Evolutionary conservation across 2,888 invertebrate species (phyloP), one percentile per base, ranked within the genome.

Genomic region (Eupithecia abbreviata): DNA sequence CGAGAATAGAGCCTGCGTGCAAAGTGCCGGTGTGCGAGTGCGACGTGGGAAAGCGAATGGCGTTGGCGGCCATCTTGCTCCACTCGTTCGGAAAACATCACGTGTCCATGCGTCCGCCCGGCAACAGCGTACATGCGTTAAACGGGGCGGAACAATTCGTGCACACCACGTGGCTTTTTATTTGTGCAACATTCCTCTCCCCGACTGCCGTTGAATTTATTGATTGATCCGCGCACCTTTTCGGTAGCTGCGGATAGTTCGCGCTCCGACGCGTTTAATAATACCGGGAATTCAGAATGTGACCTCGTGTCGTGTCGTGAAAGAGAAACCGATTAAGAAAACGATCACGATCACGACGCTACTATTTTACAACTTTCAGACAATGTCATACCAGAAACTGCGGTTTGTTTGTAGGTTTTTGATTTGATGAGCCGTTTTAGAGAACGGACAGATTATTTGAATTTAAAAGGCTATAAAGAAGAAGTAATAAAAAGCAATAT

Each of bases 11-110:
- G 89, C 90, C 89, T 88, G 88, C 90, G 89, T 90, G 90, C 90
- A 84, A 88, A 90, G 88, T 89, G 88, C 86, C 87, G 89, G 88
- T 86, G 89, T 87, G 88, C 90, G 90, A 76, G 79, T 74, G 75
- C 80, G 79, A 94, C 93, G 93, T 94, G 94, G 94, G 94, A 94
- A 95, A 94, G 94, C 94, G 94, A 93, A 93, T 92, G 91, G 92
- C 90, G 87, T 76, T 81, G 89, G 89, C 93, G 87, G 94, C 94
- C 94, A 94, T 94, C 90, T 94, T 94, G 93, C 86, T 89, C 85
- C 88, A 89, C 88, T 90, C 84, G 90, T 89, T 92, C 91, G 88
- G 88, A 91, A 91, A 91, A 90, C 90, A 90, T 93, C 92, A 92
- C 93, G 91, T 91, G 92, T 90, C 89, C 87, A 85, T 85, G 90